Percentiles rank a stretch among this genome's conserved stretches.
Evolutionary conservation across 1,140 invertebrate species (phyloP).

Genomic region (Leptestheria dahalacensis): DNA sequence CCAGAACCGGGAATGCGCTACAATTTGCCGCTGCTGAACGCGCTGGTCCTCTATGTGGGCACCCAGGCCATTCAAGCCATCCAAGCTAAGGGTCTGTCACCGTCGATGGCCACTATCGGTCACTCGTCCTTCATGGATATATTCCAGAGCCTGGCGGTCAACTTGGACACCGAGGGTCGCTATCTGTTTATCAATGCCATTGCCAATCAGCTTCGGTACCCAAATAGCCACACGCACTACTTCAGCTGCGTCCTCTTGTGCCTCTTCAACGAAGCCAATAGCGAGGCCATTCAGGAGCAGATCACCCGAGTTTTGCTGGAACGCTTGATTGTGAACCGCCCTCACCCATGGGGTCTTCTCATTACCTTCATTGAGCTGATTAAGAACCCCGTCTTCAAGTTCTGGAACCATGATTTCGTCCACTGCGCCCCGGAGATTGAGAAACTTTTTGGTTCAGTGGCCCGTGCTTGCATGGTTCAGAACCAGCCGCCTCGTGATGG

Average conservation of each 20-base stretch:
- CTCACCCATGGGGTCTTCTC: constrained; percentile 96
- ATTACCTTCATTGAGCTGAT: constrained; percentile 99
- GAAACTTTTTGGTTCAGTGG: constrained; percentile 89
- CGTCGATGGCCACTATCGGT: constrained; percentile 89
- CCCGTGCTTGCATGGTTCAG: constrained; percentile 79
- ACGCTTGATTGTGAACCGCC: constrained; percentile 89
- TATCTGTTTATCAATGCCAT: constrained; percentile 97
- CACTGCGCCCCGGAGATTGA: constrained; percentile 97
- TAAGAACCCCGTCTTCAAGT: constrained; percentile 97
- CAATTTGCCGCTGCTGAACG: constrained; percentile 92
- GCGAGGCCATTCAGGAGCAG: constrained; percentile 82
- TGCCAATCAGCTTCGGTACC: constrained; percentile 94
- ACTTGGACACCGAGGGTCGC: constrained; percentile 83
- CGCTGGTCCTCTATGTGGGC: constrained; percentile 91
- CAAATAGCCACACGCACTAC: constrained; percentile 98
- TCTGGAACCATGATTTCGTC: constrained; percentile 98
- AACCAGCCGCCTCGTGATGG: constrained; percentile 39
- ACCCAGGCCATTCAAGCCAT: constrained; percentile 86
- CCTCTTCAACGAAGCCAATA: constrained; percentile 94
- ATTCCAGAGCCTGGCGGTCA: constrained; percentile 95
- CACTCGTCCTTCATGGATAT: constrained; percentile 99
- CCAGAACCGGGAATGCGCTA: constrained; percentile 80
- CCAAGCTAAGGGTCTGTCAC: constrained; percentile 67
- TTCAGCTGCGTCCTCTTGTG: constrained; percentile 95
- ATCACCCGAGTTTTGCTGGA: constrained; percentile 83